These are phyloP conservation scores for Lithophane socia DNA, from an alignment of 2,888 invertebrate species.

Conservation along the genomic window DNA sequence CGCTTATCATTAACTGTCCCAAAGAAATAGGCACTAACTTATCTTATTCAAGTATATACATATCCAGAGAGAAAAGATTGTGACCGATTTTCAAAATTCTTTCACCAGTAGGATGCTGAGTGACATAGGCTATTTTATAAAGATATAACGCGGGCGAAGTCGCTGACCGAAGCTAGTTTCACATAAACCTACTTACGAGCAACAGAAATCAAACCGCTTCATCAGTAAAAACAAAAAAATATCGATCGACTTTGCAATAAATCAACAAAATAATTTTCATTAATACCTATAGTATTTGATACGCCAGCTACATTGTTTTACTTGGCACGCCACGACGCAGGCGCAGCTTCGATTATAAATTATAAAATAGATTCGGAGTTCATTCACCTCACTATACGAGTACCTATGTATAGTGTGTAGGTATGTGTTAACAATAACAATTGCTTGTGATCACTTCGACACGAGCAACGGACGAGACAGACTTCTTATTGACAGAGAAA, in stretches of 20 bases:
- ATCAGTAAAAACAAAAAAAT: not conserved
- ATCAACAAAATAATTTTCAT: conserved; percentile 22
- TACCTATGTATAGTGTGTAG: conserved; percentile 20
- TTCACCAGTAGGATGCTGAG: too few species aligned
- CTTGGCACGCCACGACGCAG: conserved; percentile 53
- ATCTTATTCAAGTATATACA: too few species aligned
- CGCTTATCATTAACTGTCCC: not conserved
- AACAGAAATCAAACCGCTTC: not conserved
- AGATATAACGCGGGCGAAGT: too few species aligned
- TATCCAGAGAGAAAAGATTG: too few species aligned
- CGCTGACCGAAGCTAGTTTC: not conserved
- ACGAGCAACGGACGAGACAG: conserved; percentile 68
- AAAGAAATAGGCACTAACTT: not conserved
- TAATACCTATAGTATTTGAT: conserved; percentile 35
- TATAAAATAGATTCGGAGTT: conserved; percentile 58
- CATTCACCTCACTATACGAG: conserved; percentile 57
- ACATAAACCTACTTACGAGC: not conserved
- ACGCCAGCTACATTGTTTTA: conserved; percentile 51
- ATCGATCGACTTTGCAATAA: not conserved
- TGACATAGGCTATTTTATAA: too few species aligned
- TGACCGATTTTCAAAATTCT: too few species aligned
- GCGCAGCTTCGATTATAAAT: conserved; percentile 51
- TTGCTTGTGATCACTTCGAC: conserved; percentile 78
- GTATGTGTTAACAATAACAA: conserved; percentile 71
- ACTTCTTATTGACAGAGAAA: conserved; percentile 29